Evolutionary conservation across 2,797 vertebrate species (phyloP), one percentile per base, ranked within the genome.

Genomic region (Streptopelia turtur): DNA sequence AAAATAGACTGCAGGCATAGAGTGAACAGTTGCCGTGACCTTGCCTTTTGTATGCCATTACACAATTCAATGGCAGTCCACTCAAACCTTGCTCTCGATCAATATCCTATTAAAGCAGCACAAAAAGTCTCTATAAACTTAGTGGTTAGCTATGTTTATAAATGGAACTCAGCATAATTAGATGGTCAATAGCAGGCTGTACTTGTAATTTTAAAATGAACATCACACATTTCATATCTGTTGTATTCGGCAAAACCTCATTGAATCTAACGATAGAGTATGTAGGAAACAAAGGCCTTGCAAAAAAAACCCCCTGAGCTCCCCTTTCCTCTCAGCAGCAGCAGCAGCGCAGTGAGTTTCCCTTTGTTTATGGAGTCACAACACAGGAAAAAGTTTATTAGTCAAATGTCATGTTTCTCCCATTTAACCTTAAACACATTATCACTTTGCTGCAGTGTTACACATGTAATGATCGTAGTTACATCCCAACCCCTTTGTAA

Each of bases 41-140:
- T 99, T 99, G 99, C 98, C 98, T 98, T 98, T 97, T 98, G 98
- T 98, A 98, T 98, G 98, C 98, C 98, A 98, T 99, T 99, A 98
- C 98, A 98, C 99, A 98, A 99, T 99, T 99, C 99, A 98, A 98
- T 98, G 98, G 99, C 98, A 98, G 98, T 98, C 98, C 98, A 98
- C 99, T 99, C 98, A 98, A 99, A 99, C 98, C 98, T 98, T 98
- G 98, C 98, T 98, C 98, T 98, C 99, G 99, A 99, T 99, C 99
- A 99, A 99, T 99, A 99, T 99, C 98, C 98, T 99, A 99, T 99
- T 99, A 99, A 99, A 99, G 97, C 98, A 96, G 97, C 97, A 98
- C 98, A 98, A 97, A 98, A 98, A 98, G 98, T 98, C 98, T 98
- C 98, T 98, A 98, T 98, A 98, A 98, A 98, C 98, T 98, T 98